Base-by-base conservation (phyloP, 2,113 vertebrate genomes). In the Diadophis punctatus region DNA sequence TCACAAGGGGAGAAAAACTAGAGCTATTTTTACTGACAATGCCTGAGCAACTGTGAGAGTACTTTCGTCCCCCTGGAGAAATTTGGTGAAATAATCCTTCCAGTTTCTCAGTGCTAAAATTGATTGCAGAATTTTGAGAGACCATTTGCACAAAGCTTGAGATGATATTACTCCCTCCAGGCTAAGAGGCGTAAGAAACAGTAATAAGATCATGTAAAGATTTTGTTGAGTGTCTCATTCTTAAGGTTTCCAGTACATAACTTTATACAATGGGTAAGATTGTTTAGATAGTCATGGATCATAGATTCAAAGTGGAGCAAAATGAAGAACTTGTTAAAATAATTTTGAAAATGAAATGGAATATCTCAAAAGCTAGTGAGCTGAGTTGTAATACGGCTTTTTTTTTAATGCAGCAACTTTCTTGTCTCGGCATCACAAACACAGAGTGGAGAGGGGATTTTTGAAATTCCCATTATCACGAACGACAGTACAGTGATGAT, bases 221-320 rank as follows among this genome's bases (percentile, higher is more conserved):
- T 93, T 92, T 95, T 93, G 88, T 80, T 96, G 53, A 92, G 60
- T 95, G 96, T 93, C 87, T 96, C 93, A 90, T 95, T 95, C 96
- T 93, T 94, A 95, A 80, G 0, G n/a, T 96, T 97, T 96, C 91
- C 88, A 94, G 94, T 97, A 94, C 92, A 93, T 96, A 96, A 96
- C 85, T 95, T 91, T 87, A 93, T 52, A 93, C 91, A 92, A 27
- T 91, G 95, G 93, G 46, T 88, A 90, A 95, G 93, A 95, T 95
- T 87, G 89, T 91, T 96, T 94, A 90, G 93, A 93, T 53, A 94
- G 94, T 97, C 90, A 96, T 86, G 96, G 92, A 9, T 89, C 93
- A 14, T 95, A 95, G 14, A 25, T 95, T 96, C 94, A 96, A 94
- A 95, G 23, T 92, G 10, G 39, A 95, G 92, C 30, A 63, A 30